Evolutionary conservation across 2,888 invertebrate genomes (phyloP).

Genomic region (Ichneumon xanthorius): DNA sequence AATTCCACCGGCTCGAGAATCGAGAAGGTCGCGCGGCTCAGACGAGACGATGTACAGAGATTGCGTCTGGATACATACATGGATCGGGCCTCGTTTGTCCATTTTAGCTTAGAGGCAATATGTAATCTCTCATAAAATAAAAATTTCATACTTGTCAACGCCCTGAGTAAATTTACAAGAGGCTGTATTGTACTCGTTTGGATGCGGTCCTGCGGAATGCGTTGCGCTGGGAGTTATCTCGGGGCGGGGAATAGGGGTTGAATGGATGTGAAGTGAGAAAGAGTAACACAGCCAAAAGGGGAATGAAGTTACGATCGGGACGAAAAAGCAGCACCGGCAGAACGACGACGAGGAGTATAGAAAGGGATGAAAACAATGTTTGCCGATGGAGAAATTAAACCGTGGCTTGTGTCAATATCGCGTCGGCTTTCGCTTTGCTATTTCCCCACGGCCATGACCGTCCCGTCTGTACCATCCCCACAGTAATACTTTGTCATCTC

Average conservation of each 20-base stretch:
- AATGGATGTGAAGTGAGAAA: conserved; percentile 34
- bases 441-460: conserved; percentile 74
- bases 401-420: conserved; percentile 83
- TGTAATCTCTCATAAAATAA: not conserved
- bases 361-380: conserved; percentile 80
- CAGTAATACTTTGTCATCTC: conserved; percentile 60
- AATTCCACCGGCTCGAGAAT: conserved; percentile 11
- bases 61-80: no score
- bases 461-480: conserved; percentile 65
- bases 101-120: no score
- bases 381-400: conserved; percentile 83
- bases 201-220: conserved; percentile 3
- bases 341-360: conserved; percentile 36
- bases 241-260: not conserved
- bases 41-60: no score
- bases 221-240: conserved; percentile 13
- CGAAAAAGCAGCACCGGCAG: conserved; percentile 32
- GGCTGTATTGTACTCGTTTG: not conserved
- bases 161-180: not conserved
- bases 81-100: no score
- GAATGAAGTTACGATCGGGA: conserved; percentile 49
- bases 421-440: conserved; percentile 79
- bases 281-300: conserved; percentile 30
- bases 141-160: not conserved
- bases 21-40: no score